phyloP scores from a whole-genome alignment of 2,888 invertebrate species.

The Synanthedon tipuliformis region DNA sequence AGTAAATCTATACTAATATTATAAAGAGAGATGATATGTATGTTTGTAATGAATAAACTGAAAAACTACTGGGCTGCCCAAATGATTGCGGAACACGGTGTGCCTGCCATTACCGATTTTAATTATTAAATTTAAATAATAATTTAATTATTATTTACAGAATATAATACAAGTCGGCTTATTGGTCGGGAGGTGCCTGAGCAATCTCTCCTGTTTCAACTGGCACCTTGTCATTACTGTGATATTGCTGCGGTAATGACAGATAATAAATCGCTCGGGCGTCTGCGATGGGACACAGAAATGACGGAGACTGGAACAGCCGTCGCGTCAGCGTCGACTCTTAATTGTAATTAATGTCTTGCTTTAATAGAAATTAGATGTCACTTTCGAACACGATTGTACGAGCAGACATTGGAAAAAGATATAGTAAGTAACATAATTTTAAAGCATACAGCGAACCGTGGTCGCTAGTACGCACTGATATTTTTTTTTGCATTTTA shows the following conservation, averaged over 20 bases:
- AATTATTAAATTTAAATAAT: constrained; percentile 5
- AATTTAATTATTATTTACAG: constrained; percentile 1
- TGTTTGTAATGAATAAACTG: no score
- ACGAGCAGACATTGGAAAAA: not conserved
- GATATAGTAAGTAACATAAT: no score
- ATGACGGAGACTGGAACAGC: constrained; percentile 16
- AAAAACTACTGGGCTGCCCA: no score
- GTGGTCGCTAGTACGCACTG: no score
- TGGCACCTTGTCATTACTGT: constrained; percentile 40
- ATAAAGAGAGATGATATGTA: no score
- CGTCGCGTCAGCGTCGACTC: constrained; percentile 1
- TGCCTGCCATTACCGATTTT: no score
- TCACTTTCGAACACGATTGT: no score
- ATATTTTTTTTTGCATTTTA: no score
- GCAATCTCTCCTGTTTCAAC: constrained; percentile 28
- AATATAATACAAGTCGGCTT: constrained; percentile 10
- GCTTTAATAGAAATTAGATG: no score
- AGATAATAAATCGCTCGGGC: constrained; percentile 35
- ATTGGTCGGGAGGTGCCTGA: constrained; percentile 24
- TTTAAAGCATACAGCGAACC: no score
- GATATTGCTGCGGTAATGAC: constrained; percentile 47
- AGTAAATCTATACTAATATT: no score
- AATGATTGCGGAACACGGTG: no score
- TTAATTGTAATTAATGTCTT: not conserved
- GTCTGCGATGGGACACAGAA: constrained; percentile 18